These are phyloP conservation scores for Drosophila mimetica DNA, from an alignment of 2,888 invertebrate genomes.

Conservation along the genomic window DNA sequence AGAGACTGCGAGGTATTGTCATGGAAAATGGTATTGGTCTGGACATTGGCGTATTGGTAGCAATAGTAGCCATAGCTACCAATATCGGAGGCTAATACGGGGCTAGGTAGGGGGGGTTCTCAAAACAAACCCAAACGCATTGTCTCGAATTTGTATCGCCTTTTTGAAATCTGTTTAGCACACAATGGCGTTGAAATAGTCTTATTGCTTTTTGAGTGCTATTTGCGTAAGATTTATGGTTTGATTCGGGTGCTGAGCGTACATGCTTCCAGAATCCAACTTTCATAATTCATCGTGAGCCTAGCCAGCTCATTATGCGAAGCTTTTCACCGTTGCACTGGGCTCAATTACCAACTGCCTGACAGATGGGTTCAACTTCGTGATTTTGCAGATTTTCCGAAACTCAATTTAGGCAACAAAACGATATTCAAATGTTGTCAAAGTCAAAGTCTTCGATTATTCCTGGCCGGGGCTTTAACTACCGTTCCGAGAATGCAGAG, in stretches of 20 bases:
- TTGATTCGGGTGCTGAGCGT: conserved; percentile 53
- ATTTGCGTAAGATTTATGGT: conserved; percentile 75
- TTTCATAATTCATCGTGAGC: conserved; percentile 16
- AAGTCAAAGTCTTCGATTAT: conserved; percentile 77
- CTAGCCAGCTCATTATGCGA: conserved; percentile 36
- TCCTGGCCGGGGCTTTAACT: conserved; percentile 66
- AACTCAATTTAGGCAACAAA: conserved; percentile 50
- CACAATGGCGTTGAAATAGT: conserved; percentile 82
- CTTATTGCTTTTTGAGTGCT: conserved; percentile 83
- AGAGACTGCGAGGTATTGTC: conserved; percentile 54
- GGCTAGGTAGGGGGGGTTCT: conserved; percentile 25
- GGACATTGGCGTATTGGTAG: conserved; percentile 47
- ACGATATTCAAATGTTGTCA: conserved; percentile 78
- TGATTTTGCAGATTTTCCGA: conserved; percentile 69
- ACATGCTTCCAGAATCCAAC: conserved; percentile 15
- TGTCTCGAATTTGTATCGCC: conserved; percentile 82
- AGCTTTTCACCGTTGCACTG: conserved; percentile 18
- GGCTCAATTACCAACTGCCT: conserved; percentile 71
- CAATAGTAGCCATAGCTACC: conserved; percentile 36
- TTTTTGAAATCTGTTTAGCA: conserved; percentile 83
- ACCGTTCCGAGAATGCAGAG: conserved; percentile 69
- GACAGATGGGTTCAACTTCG: conserved; percentile 76
- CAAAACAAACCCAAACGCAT: conserved; percentile 25
- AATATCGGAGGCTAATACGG: conserved; percentile 33
- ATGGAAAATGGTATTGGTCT: conserved; percentile 61